These are phyloP conservation scores for Mechanitis mazaeus DNA, from an alignment of 2,888 invertebrate genomes.

Conservation along the genomic window DNA sequence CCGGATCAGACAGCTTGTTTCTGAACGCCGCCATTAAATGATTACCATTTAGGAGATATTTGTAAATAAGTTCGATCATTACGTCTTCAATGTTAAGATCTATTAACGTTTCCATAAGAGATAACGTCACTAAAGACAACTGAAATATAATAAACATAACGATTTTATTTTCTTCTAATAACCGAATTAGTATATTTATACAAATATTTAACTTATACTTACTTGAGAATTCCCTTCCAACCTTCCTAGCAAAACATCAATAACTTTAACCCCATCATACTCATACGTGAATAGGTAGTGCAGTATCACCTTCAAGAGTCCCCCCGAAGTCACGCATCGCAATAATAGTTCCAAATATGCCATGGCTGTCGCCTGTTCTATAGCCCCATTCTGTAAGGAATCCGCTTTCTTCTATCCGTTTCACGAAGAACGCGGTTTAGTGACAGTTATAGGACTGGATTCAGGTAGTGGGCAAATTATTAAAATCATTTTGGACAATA, in stretches of 20 bases:
- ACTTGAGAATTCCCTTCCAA: constrained; percentile 86
- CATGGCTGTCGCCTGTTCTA: constrained; percentile 94
- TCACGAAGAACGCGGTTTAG: constrained; percentile 43
- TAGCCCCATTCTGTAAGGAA: constrained; percentile 86
- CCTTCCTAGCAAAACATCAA: constrained; percentile 88
- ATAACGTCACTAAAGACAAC: constrained; percentile 91
- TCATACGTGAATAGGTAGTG: constrained; percentile 88
- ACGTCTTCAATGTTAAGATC: constrained; percentile 97
- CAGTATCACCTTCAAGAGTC: constrained; percentile 87
- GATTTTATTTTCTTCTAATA: too few species aligned
- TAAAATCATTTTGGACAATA: constrained; percentile 14
- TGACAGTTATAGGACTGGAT: constrained; percentile 40
- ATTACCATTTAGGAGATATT: constrained; percentile 79
- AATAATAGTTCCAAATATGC: constrained; percentile 95
- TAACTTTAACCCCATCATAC: constrained; percentile 88
- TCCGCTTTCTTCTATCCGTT: constrained; percentile 59
- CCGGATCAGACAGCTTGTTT: constrained; percentile 52
- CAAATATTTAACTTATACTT: constrained; percentile 33
- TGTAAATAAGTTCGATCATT: constrained; percentile 92
- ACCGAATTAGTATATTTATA: too few species aligned
- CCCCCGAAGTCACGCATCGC: constrained; percentile 90
- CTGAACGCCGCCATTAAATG: constrained; percentile 53
- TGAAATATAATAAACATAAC: constrained; percentile 41
- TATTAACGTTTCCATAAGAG: constrained; percentile 92
- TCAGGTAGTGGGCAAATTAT: constrained; percentile 16